These are phyloP conservation scores for Alaudala cheleensis DNA, from an alignment of 2,113 vertebrate species.

Conservation along the genomic window DNA sequence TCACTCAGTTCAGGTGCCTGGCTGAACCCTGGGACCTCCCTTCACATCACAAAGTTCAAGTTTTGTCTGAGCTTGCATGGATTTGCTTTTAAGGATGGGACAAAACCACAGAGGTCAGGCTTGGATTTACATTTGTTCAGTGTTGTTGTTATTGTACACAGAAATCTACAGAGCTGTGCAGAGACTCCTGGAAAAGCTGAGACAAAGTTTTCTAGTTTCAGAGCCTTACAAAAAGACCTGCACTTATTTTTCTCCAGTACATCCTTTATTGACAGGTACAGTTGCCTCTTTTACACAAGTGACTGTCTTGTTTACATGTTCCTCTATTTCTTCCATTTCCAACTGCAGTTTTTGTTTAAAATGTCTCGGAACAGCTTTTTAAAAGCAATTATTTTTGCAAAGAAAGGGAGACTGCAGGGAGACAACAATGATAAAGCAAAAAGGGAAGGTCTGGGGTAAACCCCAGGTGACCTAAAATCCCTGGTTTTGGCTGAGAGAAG, in stretches of 20 bases:
- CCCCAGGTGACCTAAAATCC: accelerated
- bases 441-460: not conserved
- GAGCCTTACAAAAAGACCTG: not conserved
- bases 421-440: not conserved
- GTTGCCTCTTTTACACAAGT: not conserved
- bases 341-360: not conserved
- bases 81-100: not conserved
- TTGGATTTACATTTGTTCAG: not conserved
- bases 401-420: not conserved
- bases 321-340: not conserved
- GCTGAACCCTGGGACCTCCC: not conserved
- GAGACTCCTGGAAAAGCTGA: not conserved
- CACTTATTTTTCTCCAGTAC: not conserved
- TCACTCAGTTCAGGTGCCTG: not conserved
- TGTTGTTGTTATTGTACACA: not conserved
- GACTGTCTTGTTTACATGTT: not conserved
- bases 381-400: not conserved
- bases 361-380: not conserved
- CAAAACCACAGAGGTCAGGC: not conserved
- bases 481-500: not conserved
- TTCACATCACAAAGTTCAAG: not conserved
- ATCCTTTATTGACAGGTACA: not conserved
- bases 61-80: not conserved
- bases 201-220: not conserved
- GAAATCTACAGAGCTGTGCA: not conserved